phyloP scores from a whole-genome alignment of 1,140 invertebrate species.

The Papilio glaucus region DNA sequence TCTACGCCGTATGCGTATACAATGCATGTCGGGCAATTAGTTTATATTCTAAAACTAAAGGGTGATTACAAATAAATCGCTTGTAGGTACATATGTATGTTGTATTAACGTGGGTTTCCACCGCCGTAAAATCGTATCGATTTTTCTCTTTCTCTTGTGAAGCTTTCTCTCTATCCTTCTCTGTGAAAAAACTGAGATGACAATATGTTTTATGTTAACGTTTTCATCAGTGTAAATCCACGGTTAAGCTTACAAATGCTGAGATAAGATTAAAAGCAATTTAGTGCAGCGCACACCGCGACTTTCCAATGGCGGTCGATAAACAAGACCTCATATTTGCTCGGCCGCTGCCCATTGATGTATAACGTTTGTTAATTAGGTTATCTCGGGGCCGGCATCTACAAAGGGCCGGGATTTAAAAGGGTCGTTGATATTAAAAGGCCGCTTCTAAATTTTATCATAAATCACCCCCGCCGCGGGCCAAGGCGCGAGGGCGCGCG shows the following conservation, averaged over 20 bases:
- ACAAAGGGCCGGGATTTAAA: slow-evolving; percentile 72
- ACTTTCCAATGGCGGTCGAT: slow-evolving; percentile 58
- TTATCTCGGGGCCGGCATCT: slow-evolving; percentile 78
- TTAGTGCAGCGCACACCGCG: slow-evolving; percentile 56
- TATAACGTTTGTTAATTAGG: slow-evolving; percentile 82
- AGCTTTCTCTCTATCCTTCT: background rate
- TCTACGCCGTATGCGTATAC: too few relatives aligned
- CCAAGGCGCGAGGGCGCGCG: slow-evolving; percentile 67
- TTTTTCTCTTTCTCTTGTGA: too few relatives aligned
- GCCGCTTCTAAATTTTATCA: slow-evolving; percentile 78
- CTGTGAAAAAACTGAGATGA: too few relatives aligned
- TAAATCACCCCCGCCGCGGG: slow-evolving; percentile 79
- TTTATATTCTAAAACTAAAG: too few relatives aligned
- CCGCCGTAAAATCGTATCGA: too few relatives aligned
- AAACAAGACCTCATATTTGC: slow-evolving; percentile 75
- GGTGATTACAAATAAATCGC: too few relatives aligned
- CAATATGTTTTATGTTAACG: too few relatives aligned
- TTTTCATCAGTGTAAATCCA: too few relatives aligned
- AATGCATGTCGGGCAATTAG: too few relatives aligned
- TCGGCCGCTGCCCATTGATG: slow-evolving; percentile 69
- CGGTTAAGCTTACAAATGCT: slow-evolving; percentile 27
- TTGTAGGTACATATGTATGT: too few relatives aligned
- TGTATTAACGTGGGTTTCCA: too few relatives aligned
- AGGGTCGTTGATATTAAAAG: slow-evolving; percentile 81
- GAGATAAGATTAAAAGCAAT: slow-evolving; percentile 69